A percentile compares a stretch with the other conserved stretches of the same genome.
These are phyloP conservation scores for Ectropis grisescens DNA, from an alignment of 1,140 invertebrate species.

Conservation along the genomic window DNA sequence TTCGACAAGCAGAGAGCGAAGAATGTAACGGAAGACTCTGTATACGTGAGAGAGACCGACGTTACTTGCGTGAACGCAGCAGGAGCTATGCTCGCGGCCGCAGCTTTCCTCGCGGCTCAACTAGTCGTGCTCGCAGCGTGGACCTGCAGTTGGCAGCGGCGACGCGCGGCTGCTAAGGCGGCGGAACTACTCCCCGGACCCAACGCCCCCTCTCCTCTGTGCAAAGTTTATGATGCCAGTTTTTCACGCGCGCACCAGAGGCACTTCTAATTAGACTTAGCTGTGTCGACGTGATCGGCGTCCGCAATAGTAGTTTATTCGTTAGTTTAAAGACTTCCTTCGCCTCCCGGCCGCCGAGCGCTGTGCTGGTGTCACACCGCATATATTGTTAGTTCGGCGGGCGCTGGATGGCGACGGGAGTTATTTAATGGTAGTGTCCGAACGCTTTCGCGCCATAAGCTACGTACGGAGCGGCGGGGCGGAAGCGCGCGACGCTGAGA, in stretches of 20 bases:
- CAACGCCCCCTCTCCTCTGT: constrained; percentile 77
- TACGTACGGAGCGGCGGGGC: constrained; percentile 32
- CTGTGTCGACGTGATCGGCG: constrained; percentile 45
- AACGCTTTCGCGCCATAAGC: constrained; percentile 29
- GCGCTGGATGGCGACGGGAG: constrained; percentile 53
- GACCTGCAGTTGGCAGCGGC: constrained; percentile 87
- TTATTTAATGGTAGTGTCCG: constrained; percentile 45
- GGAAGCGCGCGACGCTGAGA: constrained; percentile 44
- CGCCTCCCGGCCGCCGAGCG: constrained; percentile 32
- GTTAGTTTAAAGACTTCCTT: constrained; percentile 58
- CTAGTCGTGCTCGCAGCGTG: constrained; percentile 85
- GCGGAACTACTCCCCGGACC: constrained; percentile 60
- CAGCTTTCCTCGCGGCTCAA: constrained; percentile 86
- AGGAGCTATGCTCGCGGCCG: constrained; percentile 84
- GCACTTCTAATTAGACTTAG: constrained; percentile 77
- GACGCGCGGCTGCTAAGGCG: constrained; percentile 73
- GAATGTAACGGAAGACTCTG: constrained; percentile 69
- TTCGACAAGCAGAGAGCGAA: constrained; percentile 76
- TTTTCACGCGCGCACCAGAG: constrained; percentile 80
- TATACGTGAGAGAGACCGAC: constrained; percentile 71
- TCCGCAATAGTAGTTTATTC: constrained; percentile 63
- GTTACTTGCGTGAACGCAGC: constrained; percentile 80
- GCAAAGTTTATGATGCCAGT: constrained; percentile 88
- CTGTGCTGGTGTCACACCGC: too few relatives aligned
- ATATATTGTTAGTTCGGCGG: constrained; percentile 22